Base-by-base conservation (phyloP, 2,113 vertebrate genomes). In the Sterrhoptilus dennistouni region DNA sequence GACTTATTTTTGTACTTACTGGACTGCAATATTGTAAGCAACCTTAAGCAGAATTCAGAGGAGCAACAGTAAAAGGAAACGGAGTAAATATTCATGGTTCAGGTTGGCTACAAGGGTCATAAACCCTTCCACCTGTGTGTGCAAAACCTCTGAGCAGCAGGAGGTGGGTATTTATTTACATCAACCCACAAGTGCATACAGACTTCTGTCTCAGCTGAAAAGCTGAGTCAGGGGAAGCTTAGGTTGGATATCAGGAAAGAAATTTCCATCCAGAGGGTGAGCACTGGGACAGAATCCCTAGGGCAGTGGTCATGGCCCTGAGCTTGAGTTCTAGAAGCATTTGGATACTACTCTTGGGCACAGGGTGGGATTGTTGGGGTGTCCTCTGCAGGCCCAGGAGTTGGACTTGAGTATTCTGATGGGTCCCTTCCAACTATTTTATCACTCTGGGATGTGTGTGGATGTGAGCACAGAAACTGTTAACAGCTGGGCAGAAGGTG, bases 401-500 rank as follows among this genome's bases (percentile, higher is more conserved):
- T 0, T 56, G 59, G 50, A n/a, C 12, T 47, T 0, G 0, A 23
- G 4, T 19, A 5, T n/a, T 8, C 50, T 65, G 29, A 2, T 19
- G 42, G 15, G 19, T 29, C 4, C 8, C 15, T 61, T 16, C 15
- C 50, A 49, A 2, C 12, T 40, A 2, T 24, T 28, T 25, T 23
- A 2, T 40, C 35, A 16, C 16, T 16, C 23, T n/a, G 0, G 38
- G n/a, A 4, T 8, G 9, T 24, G 65, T 22, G 31, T 68, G 52
- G 7, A 3, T 7, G 28, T 52, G 59, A 94, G 80, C 40, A 45
- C 7, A n/a, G 38, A 14, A 42, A 9, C 65, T 47, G 9, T 11
- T 22, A 22, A 4, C 1, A 60, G 28, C 2, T 69, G 59, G n/a
- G 31, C 22, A 65, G 45, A n/a, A 72, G 63, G 4, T 0, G 35